Evolutionary conservation across 2,797 vertebrate genomes (phyloP).

Genomic region (Sebastes vulpes): DNA sequence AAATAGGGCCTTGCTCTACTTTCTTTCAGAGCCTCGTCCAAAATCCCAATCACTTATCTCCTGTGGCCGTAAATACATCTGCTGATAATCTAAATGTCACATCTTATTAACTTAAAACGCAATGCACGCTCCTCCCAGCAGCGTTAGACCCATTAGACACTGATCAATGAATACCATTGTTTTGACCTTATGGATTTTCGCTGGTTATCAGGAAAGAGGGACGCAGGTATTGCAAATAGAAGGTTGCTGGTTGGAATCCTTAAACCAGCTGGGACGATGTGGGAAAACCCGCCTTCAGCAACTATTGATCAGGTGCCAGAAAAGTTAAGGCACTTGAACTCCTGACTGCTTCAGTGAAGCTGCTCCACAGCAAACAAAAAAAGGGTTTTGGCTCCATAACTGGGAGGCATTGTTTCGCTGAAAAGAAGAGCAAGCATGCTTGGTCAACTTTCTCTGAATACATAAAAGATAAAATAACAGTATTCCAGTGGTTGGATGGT

Average conservation of each 20-base stretch:
- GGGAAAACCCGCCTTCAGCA: neutral
- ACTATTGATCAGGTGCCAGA: constrained; percentile 2
- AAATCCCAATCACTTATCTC: constrained; percentile 70
- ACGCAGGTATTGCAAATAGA: constrained; percentile 7
- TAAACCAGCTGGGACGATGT: neutral
- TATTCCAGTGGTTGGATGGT: neutral
- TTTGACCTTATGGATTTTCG: constrained; percentile 62
- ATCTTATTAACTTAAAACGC: constrained; percentile 69
- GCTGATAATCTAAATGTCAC: constrained; percentile 76
- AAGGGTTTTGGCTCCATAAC: neutral
- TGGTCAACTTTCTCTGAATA: constrained; percentile 4
- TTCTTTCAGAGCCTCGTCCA: constrained; percentile 64
- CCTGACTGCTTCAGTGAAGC: neutral
- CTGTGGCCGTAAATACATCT: constrained; percentile 68
- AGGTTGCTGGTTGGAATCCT: constrained; percentile 32
- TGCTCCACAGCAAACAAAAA: neutral
- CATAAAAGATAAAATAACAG: constrained; percentile 7
- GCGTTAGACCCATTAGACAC: constrained; percentile 59
- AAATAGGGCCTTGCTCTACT: constrained; percentile 60
- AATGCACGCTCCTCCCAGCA: constrained; percentile 47
- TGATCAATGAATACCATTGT: constrained; percentile 68
- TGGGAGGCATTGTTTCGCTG: neutral
- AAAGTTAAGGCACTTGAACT: neutral
- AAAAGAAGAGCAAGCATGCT: neutral
- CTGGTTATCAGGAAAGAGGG: constrained; percentile 33